Conservation (phyloP, 2,797 vertebrate species). For the Helarctos malayanus region DNA sequence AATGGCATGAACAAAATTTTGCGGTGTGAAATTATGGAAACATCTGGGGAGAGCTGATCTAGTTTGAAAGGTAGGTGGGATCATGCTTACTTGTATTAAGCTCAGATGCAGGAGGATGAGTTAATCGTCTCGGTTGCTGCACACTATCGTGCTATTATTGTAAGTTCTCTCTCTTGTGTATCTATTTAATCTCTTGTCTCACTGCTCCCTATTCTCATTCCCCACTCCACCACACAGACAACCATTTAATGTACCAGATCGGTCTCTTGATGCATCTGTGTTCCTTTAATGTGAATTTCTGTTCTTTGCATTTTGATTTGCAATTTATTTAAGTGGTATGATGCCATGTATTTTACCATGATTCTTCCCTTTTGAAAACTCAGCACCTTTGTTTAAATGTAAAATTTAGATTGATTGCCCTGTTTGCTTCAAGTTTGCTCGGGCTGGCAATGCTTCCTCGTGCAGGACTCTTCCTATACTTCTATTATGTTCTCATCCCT, state of each 20-base stretch:
- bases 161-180: not conserved
- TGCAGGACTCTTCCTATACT: not conserved
- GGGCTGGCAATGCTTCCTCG: not conserved
- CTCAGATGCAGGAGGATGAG: not conserved
- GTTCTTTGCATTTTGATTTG: not conserved
- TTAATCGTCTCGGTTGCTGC: not conserved
- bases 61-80: not conserved
- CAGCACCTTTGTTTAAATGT: not conserved
- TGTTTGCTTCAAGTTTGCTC: not conserved
- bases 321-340: not conserved
- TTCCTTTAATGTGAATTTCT: not conserved
- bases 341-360: not conserved
- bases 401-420: not conserved
- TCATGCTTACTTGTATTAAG: not conserved
- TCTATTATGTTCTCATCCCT: not conserved
- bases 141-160: fast-evolving
- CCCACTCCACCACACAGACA: not conserved
- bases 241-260: not conserved
- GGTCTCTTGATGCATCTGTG: not conserved
- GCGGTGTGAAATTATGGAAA: not conserved
- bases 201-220: not conserved
- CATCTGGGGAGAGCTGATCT: not conserved
- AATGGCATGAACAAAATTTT: not conserved
- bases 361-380: slow-evolving; percentile 28
- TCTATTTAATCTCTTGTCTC: not conserved